These are phyloP conservation scores for Trichopoda pennipes DNA, from an alignment of 2,888 invertebrate genomes.

Conservation along the genomic window DNA sequence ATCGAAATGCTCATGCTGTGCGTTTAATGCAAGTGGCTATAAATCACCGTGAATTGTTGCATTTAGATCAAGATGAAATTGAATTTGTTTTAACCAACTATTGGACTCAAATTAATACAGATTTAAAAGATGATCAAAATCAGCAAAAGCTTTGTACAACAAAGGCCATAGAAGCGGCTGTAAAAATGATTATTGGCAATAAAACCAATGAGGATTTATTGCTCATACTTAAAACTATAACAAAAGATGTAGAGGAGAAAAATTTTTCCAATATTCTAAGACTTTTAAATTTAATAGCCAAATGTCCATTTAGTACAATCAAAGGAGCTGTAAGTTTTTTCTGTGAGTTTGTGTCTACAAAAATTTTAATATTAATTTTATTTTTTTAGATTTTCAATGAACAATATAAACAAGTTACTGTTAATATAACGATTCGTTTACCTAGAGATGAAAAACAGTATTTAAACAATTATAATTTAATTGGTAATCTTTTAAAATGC, in stretches of 20 bases:
- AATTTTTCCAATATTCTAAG: slow-evolving; percentile 73
- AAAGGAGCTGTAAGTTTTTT: slow-evolving; percentile 77
- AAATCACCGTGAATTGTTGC: slow-evolving; percentile 73
- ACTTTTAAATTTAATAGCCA: slow-evolving; percentile 75
- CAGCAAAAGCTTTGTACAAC: slow-evolving; percentile 55
- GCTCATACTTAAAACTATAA: slow-evolving; percentile 73
- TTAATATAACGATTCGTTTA: slow-evolving; percentile 73
- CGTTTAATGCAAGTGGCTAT: slow-evolving; percentile 76
- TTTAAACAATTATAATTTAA: slow-evolving; percentile 67
- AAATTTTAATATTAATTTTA: background rate
- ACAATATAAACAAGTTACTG: slow-evolving; percentile 77
- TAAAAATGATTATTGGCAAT: slow-evolving; percentile 76
- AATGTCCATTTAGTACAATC: slow-evolving; percentile 76
- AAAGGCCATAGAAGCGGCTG: slow-evolving; percentile 73
- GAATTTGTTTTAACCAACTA: slow-evolving; percentile 77
- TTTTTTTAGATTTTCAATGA: slow-evolving; percentile 78
- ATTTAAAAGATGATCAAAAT: slow-evolving; percentile 69
- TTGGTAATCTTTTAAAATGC: slow-evolving; percentile 73
- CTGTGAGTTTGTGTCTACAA: background rate
- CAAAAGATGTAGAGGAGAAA: slow-evolving; percentile 61
- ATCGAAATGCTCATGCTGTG: slow-evolving; percentile 75
- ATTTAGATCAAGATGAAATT: slow-evolving; percentile 79
- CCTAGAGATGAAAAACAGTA: slow-evolving; percentile 67
- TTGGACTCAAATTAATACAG: slow-evolving; percentile 77
- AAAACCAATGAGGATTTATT: slow-evolving; percentile 78